Base-by-base conservation (phyloP, 1,140 invertebrate genomes). In the Apolygus lucorum region DNA sequence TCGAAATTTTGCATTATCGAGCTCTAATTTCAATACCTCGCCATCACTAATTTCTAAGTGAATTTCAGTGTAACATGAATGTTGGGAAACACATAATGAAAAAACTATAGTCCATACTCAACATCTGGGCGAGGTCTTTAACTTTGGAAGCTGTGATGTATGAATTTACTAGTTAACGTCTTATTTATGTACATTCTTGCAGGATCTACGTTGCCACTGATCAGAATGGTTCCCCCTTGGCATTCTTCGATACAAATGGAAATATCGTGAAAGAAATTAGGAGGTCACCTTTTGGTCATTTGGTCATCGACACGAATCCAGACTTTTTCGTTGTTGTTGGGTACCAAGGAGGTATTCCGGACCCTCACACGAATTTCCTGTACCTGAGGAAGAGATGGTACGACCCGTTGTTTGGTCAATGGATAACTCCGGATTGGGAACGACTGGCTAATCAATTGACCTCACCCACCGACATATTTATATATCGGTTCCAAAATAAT, bases 361-460 rank as follows among this genome's bases (percentile, higher is more conserved):
- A 95, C 81, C 86, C 86, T 21, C 86, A 93, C 77, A 89, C 92
- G 0, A 90, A 92, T 70, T 80, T 98, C 24, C 82, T 97, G 1
- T 91, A 94, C 76, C 82, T 95, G 65, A 86, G 89, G 62, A 89
- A 89, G 67, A 83, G 93, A 67, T 83, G 95, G 63, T 98, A 98
- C 77, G 95, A 98, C 80, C 91, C 95, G 0, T 84, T 88, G 0
- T 90, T 95, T 49, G 95, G 93, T 1, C 92, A 96, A 75, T 98
- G 94, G 92, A 91, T 96, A 85, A 93, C 92, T 0, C 95, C 95
- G 0, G 87, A 90, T 28, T 97, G 94, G 90, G 89, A 93, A 74
- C 85, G 89, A 71, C 82, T 95, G 71, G 89, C 92, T 0, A 89
- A 89, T 14, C 82, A 87, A 68, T 81, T 95, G 63, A 91, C 87